phyloP scores from a whole-genome alignment of 2,888 invertebrate species.

The Hirtodrosophila histrioides region DNA sequence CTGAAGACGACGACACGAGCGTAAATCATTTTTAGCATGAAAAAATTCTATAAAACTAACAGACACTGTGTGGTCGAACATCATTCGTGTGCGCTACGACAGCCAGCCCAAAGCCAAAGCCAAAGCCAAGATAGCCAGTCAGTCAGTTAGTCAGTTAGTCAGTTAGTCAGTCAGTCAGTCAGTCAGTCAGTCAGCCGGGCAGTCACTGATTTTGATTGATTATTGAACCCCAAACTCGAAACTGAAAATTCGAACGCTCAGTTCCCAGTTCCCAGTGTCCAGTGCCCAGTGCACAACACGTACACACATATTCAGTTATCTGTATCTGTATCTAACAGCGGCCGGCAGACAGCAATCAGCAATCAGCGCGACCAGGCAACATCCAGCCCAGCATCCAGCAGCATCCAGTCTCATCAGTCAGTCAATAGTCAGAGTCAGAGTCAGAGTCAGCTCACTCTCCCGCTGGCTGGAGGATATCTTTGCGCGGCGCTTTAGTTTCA shows the following conservation, averaged over 20 bases:
- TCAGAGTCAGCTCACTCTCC: slow-evolving; percentile 61
- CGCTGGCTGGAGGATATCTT: slow-evolving; percentile 73
- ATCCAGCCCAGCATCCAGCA: slow-evolving; percentile 45
- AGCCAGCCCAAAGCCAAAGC: slow-evolving; percentile 56
- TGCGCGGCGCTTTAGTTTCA: slow-evolving; percentile 72
- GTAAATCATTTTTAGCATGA: slow-evolving; percentile 78
- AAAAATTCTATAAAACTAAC: slow-evolving; percentile 83
- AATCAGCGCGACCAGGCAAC: slow-evolving; percentile 10
- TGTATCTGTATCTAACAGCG: slow-evolving; percentile 64
- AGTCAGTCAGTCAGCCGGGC: slow-evolving; percentile 30
- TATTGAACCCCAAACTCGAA: slow-evolving; percentile 64
- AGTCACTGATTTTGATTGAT: slow-evolving; percentile 70
- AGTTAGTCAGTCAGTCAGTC: slow-evolving; percentile 28
- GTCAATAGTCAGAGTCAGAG: slow-evolving; percentile 50
- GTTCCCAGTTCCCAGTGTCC: slow-evolving; percentile 4
- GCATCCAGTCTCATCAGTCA: slow-evolving; percentile 49
- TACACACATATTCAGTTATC: slow-evolving; percentile 45
- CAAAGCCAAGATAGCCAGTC: slow-evolving; percentile 40
- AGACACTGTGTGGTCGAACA: slow-evolving; percentile 78
- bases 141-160: slow-evolving; percentile 22
- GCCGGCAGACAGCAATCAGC: slow-evolving; percentile 44
- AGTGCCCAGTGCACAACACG: slow-evolving; percentile 8
- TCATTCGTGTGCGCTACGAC: slow-evolving; percentile 76
- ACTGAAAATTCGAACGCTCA: slow-evolving; percentile 49
- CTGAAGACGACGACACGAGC: slow-evolving; percentile 78